Evolutionary conservation across 2,113 vertebrate species (phyloP).

Genomic region (Nerophis lumbriciformis): DNA sequence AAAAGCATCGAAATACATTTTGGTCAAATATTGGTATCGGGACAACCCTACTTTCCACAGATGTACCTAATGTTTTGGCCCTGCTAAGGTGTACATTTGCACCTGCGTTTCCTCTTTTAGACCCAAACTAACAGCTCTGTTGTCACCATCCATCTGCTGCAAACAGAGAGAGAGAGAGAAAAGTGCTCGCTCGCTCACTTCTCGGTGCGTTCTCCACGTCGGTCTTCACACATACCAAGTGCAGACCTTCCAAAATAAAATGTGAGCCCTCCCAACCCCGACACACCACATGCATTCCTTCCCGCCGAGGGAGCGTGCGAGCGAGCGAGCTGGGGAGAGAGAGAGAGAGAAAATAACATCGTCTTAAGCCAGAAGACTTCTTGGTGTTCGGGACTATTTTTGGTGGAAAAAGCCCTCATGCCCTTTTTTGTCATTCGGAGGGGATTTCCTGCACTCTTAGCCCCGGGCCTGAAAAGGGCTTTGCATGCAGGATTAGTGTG

Average conservation of each 20-base stretch:
- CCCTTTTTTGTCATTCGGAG: constrained; percentile 24
- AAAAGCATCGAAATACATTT: too few relatives aligned
- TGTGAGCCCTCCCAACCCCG: constrained; percentile 35
- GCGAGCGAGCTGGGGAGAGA: constrained; percentile 1
- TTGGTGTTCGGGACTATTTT: constrained; percentile 27
- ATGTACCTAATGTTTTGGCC: background rate
- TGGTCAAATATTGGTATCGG: too few relatives aligned
- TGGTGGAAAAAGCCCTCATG: constrained; percentile 5
- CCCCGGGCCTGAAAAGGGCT: constrained; percentile 18
- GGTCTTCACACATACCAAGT: constrained; percentile 33
- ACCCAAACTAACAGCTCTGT: constrained; percentile 35
- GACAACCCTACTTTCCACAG: too few relatives aligned
- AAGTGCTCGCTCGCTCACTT: constrained; percentile 29
- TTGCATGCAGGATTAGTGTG: constrained; percentile 12
- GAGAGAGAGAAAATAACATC: constrained; percentile 34
- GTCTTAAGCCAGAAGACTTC: constrained; percentile 35
- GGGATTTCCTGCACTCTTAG: constrained; percentile 17
- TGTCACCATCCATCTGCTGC: constrained; percentile 35
- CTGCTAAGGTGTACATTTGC: background rate
- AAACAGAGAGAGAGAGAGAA: constrained; percentile 20
- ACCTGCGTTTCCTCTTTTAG: constrained; percentile 21
- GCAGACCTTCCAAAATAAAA: constrained; percentile 31
- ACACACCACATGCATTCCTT: constrained; percentile 55
- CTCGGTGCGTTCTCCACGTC: constrained; percentile 14
- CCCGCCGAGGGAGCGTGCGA: constrained; percentile 18